Evolutionary conservation across 1,140 invertebrate genomes (phyloP), one percentile per base, ranked within the genome.

Genomic region (Antheraea pernyi): DNA sequence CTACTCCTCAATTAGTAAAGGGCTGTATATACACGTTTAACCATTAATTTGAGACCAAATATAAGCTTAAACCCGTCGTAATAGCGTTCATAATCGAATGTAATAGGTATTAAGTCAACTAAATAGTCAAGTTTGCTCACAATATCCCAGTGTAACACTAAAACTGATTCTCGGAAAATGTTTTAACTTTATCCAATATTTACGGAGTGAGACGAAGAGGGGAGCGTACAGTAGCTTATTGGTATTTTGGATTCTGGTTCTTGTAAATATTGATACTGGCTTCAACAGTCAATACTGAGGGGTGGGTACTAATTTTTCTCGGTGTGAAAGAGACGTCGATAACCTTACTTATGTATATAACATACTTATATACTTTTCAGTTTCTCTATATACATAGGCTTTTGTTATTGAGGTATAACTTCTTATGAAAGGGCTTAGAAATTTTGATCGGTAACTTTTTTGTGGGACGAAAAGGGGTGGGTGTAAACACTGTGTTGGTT

Each of bases 161-260:
- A 88, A 88, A 86, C 80, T 82, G 77, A 79, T 91, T 88, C 89
- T 79, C 66, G 80, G 89, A 89, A 91, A 75, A 73, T 73, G 81
- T 83, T 83, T 88, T 86, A 86, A 89, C 79, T 77, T 80, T 79
- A 76, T 80, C 72, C 75, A 88, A 86, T 89, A 86, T 88, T 88
- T 76, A 88, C 87, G 53, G 76, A 85, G 78, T 65, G 79, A 75
- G 73, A 76, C 75, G 79, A 75, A 78, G 74, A 13, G 13, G 46
- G 16, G 46, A 16, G 46, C 78, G 81, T 79, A 89, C 87, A 83
- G 89, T 91, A 91, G 89, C 86, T 77, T 89, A 91, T 91, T 91
- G 84, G 76, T 86, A 88, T 85, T 88, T 86, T 84, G 83, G 82
- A 87, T 88, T 82, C 82, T 39, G 76, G 75, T 74, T 78, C 77